Evolutionary conservation across 2,113 vertebrate genomes (phyloP).

Genomic region (Aegotheles bennettii): DNA sequence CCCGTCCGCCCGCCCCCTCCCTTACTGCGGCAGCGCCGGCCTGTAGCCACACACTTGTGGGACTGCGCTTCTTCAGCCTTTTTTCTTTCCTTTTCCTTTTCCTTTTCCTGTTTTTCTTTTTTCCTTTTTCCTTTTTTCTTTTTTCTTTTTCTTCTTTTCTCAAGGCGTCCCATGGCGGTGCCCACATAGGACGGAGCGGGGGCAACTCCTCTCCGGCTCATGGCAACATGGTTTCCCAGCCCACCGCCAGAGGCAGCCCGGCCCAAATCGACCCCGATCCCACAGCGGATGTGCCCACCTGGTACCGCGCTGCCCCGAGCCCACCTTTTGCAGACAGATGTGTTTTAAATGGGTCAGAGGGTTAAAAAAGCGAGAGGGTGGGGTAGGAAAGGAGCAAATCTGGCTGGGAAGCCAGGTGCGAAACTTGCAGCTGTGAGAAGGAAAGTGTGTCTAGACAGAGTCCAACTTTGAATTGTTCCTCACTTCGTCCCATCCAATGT

Average conservation of each 20-base stretch:
- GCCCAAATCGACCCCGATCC: rapidly evolving
- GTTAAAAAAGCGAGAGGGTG: neutral
- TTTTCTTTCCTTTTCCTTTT: no score
- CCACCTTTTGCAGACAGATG: rapidly evolving
- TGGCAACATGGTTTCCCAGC: neutral
- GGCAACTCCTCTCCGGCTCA: no score
- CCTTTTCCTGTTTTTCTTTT: no score
- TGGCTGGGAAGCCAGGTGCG: no score
- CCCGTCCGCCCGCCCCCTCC: no score
- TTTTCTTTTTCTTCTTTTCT: rapidly evolving
- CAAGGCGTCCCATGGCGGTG: rapidly evolving
- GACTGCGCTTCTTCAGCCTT: no score
- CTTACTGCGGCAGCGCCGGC: no score
- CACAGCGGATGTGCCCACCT: neutral
- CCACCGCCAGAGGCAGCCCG: no score
- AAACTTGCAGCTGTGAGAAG: neutral
- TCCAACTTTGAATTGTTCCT: neutral
- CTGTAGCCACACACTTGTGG: no score
- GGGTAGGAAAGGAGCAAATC: no score
- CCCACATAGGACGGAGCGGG: rapidly evolving
- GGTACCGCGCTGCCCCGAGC: neutral
- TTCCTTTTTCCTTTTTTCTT: rapidly evolving
- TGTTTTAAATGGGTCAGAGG: rapidly evolving
- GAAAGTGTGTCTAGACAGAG: neutral
- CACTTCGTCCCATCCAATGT: neutral